Evolutionary conservation across 2,888 invertebrate genomes (phyloP), one percentile per base, ranked within the genome.

Genomic region (Agriotes lineatus): DNA sequence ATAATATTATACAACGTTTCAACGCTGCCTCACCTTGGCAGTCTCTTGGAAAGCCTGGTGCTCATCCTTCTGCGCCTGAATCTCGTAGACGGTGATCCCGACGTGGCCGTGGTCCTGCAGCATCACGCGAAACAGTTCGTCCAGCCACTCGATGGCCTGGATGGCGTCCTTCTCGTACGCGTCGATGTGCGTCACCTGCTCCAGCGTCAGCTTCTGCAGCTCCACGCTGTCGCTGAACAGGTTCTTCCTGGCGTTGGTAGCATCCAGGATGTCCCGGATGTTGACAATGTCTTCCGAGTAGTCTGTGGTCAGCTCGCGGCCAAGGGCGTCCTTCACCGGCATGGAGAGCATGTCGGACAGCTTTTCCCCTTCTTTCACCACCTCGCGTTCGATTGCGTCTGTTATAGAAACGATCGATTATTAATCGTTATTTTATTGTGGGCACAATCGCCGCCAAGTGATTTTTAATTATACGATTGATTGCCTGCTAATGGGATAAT

Each of bases 251-350:
- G 91, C 90, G 59, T 88, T 88, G 35, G 91, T 90, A 48, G 90
- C 90, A 74, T 91, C 91, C 71, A 93, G 84, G 77, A 91, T 89
- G 77, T 91, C 91, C 73, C 89, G 87, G 64, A 94, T 88, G 80
- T 92, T 92, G 63, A 89, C 87, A 63, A 93, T 91, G 78, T 93
- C 92, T 78, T 89, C 88, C 72, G 88, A 88, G 77, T 92, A 93
- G 85, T 93, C 87, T 76, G 92, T 88, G 72, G 88, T 87, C 74
- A 91, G 84, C 79, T 91, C 90, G 75, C 91, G 87, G 54, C 93
- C 93, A 70, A 91, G 85, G 0, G 93, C 91, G 82, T 93, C 92
- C 84, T 93, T 93, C 71, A 93, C 89, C 7, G 93, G 92, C 87
- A 93, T 90, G 39, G 92, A 90, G 75, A 94, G 86, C 83, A 93